Evolutionary conservation across 2,113 vertebrate species (phyloP), one percentile per base, ranked within the genome.

Genomic region (Onychostruthus taczanowskii): DNA sequence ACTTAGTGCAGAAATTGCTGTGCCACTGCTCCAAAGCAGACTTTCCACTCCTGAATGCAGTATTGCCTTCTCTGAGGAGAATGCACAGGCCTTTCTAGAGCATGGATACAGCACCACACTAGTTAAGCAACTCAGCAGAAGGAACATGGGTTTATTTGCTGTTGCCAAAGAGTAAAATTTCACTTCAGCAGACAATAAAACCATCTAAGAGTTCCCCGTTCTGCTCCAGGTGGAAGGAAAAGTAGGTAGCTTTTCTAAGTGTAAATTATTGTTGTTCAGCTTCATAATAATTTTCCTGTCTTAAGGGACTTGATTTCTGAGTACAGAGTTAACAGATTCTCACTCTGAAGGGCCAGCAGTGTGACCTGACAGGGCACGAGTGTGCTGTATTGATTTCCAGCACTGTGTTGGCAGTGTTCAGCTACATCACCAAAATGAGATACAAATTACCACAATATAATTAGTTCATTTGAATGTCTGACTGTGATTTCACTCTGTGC

Each of bases 201-300:
- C n/a, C 6, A 0, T 49, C 20, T 37, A 21, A 59, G 53, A 79
- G 76, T 62, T 72, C n/a, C 37, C 41, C 78, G 4, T 79, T 94
- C 78, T 84, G 43, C 47, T 68, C 46, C 5, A 16, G 21, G 37
- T 68, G 21, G 58, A 92, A 76, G 39, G 44, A 86, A 66, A 91
- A 37, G 44, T 21, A 80, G 27, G 16, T 33, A 92, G 27, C 26
- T 70, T 49, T 79, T 76, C 35, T 58, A 72, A 59, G 49, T 27
- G 22, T 11, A 62, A 58, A 30, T 80, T 94, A 52, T 37, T 84
- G 52, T 56, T 72, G 44, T 66, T 91, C 68, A 80, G 37, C 63
- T 88, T 89, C 33, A 33, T 80, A 67, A 79, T 84, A 93, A 74
- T 91, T 87, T 87, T 87, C 41, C 52, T 91, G 74, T 94, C 90